Base-by-base conservation (phyloP, 2,888 invertebrate genomes). In the Lasioglossum marginatum region DNA sequence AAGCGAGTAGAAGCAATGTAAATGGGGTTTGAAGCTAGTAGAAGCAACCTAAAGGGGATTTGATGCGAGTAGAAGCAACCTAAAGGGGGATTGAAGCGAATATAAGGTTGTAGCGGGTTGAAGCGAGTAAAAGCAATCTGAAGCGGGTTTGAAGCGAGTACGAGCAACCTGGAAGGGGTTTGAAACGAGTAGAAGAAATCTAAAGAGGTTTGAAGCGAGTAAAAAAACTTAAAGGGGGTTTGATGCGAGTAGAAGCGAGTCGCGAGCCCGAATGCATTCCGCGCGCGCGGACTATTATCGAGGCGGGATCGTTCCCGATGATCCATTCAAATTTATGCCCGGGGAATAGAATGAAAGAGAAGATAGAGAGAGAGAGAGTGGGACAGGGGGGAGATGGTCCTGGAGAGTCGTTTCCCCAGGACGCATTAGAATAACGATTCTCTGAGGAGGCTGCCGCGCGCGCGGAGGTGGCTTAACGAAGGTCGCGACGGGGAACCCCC, bases 271-370 rank as follows among this genome's bases (percentile, higher is more conserved):
- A 27, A 66, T 52, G 37, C 79, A 66, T 37, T n/a, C 27, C 43
- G 73, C 40, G 73, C 40, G 60, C 27, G 40, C 40, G 40, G 48
- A 80, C 52, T n/a, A 45, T 83, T 66, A 40, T 79, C 66, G 75
- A 12, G 79, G 43, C 31, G 34, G 74, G 60, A 78, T 74, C 74
- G 34, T 37, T 68, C 63, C 48, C 86, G 87, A 89, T 91, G 86
- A 93, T 92, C 90, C 91, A 93, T 94, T 94, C 90, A 93, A 93
- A 94, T 94, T 93, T 94, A 93, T 93, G 91, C 92, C 10, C 31
- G 31, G 68, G 6, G 68, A 80, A 82, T 76, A 70, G 52, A n/a
- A 52, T 23, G 52, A 19, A 48, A 52, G 52, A 52, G 23, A 8
- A 23, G 52, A 52, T 5, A 8, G 52, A 1, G 45, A 0, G 45